Evolutionary conservation across 2,113 vertebrate species (phyloP), one percentile per base, ranked within the genome.

Genomic region (Grantiella picta): DNA sequence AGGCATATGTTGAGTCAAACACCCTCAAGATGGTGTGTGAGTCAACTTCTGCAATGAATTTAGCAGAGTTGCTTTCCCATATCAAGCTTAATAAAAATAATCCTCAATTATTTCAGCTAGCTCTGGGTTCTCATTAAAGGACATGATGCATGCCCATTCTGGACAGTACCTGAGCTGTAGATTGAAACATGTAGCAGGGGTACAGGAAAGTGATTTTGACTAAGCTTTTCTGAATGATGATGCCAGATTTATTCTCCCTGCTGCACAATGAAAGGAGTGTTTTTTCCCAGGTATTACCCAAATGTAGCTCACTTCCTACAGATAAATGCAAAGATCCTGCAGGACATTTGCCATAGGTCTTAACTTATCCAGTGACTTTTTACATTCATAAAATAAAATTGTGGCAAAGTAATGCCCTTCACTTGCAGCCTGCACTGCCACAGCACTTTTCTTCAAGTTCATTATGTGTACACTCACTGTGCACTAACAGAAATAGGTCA

Each of bases 1-100:
- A 94, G 82, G 82, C 92, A 94, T 89, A 92, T 95, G 92, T 96
- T 92, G 93, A 96, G 71, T 91, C 89, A 96, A 95, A 91, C 92
- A 86, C 76, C 44, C 96, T 96, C 95, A 92, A 93, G 86, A 96
- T 90, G 87, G 94, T 75, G 79, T 49, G 89, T 60, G 89, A 96
- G 82, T 92, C 86, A 82, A 92, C 54, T 90, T 71, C 64, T 88
- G 68, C 79, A 90, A 70, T 15, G 57, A 53, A 72, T 90, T 95
- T 63, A 93, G 65, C 25, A 2, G 6, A 92, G 56, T 28, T 75
- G 52, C 87, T 83, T 91, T 78, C 52, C 78, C 78, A 10, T 57
- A 84, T 42, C 53, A 50, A 86, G 69, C 75, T 92, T 88, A 95
- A 94, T 95, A 88, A 95, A 96, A 90, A 73, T 29, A 65, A 86